Evolutionary conservation across 2,797 vertebrate species (phyloP), one percentile per base, ranked within the genome.

Genomic region (Chlorospingus semifuscus): DNA sequence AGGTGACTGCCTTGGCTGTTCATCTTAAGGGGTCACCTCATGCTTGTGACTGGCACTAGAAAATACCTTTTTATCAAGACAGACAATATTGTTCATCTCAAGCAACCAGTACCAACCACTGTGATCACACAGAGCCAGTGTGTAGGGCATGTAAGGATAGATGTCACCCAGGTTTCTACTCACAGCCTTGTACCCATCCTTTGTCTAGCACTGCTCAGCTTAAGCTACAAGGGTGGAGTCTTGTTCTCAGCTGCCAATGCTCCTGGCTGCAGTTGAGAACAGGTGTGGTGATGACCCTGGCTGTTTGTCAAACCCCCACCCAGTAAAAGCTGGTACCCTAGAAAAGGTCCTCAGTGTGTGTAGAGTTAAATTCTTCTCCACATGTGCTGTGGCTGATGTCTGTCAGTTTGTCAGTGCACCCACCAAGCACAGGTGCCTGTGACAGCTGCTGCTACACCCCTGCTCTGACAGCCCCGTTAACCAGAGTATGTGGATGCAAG

Each of bases 401-500:
- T 52, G 42, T 22, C 56, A n/a, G 19, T 47, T 37, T 60, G 44
- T 60, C 49, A 56, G 61, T 22, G 29, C 30, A 36, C n/a, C 9
- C 8, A 5, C 32, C 5, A 1, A 20, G 13, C 0, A 0, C 27
- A 13, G 59, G 15, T 8, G 8, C 76, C n/a, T 18, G 2, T 1
- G 12, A 29, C 36, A 61, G 26, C 0, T 42, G 61, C 59, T 30
- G 49, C 24, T 24, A 11, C 24, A 17, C 0, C 14, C 19, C 78
- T 26, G 57, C 24, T 65, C 23, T 50, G 0, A 44, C 39, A 83
- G 78, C 50, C 39, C 10, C 0, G 0, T 4, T 12, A 59, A 18
- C 32, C 30, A 1, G 6, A 15, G 5, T 1, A 14, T 0, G 3
- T 4, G 10, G 13, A 53, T 36, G 34, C 12, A 65, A 23, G 30